phyloP scores from a whole-genome alignment of 2,113 vertebrate species.

The Australoheros scitulus region DNA sequence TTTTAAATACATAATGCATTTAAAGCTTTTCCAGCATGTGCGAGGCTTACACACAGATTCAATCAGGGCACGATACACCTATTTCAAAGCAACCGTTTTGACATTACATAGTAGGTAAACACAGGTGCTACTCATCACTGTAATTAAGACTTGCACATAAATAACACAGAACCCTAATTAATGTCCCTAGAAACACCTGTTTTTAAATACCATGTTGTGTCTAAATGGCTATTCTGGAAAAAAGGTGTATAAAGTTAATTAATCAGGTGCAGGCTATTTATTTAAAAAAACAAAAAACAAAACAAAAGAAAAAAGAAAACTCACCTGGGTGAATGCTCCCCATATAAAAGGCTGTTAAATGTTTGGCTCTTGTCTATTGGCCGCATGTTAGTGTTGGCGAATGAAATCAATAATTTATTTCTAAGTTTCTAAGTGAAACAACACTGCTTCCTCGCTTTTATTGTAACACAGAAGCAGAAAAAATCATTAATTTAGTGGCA shows the following conservation, averaged over 20 bases:
- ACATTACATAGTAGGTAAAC: not conserved
- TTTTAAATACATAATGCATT: not conserved
- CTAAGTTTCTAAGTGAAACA: not conserved
- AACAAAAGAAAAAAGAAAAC: not conserved
- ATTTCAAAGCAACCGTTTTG: not conserved
- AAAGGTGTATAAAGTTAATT: not conserved
- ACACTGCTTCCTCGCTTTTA: not conserved
- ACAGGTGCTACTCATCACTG: constrained; percentile 1
- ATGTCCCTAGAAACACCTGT: not conserved
- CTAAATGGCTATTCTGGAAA: not conserved
- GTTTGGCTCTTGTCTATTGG: not conserved
- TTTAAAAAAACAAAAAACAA: not conserved
- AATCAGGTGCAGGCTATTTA: not conserved
- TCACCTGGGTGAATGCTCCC: not conserved
- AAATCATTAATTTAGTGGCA: not conserved
- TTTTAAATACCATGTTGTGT: not conserved
- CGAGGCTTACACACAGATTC: not conserved
- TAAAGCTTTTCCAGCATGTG: not conserved
- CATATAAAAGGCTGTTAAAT: not conserved
- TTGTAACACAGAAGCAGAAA: not conserved
- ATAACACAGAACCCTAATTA: constrained; percentile 12
- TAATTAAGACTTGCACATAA: constrained; percentile 1
- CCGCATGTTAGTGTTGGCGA: not conserved
- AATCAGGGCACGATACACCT: not conserved
- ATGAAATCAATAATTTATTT: not conserved